Conservation (phyloP, 2,113 vertebrate genomes). For the Drymodes brunneopygia region DNA sequence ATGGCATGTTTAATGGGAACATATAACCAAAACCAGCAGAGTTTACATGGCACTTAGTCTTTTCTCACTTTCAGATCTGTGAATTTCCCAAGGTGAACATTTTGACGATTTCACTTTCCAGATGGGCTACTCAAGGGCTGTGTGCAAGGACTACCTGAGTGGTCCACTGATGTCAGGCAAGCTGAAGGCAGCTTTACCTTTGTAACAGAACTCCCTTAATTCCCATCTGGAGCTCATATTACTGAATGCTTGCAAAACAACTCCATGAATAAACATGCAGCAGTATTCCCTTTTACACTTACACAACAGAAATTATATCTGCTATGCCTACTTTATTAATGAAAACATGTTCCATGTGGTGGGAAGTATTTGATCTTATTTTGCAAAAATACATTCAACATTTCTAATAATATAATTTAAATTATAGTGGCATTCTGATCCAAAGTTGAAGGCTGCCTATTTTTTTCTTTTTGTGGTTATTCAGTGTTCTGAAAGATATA, state of each 20-base stretch:
- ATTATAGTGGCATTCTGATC: neutral
- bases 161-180: neutral
- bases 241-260: neutral
- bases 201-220: neutral
- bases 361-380: constrained; percentile 4
- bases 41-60: neutral
- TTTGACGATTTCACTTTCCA: neutral
- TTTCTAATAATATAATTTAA: neutral
- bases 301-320: neutral
- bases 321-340: neutral
- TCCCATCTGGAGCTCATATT: neutral
- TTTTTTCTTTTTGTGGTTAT: neutral
- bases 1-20: neutral
- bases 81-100: neutral
- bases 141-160: neutral
- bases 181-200: neutral
- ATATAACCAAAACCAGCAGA: neutral
- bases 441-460: neutral
- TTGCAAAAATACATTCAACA: neutral
- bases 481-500: neutral
- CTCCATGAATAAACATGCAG: neutral
- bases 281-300: neutral
- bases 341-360: neutral
- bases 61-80: neutral
- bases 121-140: neutral